These are phyloP conservation scores for Tretioscincus oriximinensis DNA, from an alignment of 2,113 vertebrate genomes.

Conservation along the genomic window DNA sequence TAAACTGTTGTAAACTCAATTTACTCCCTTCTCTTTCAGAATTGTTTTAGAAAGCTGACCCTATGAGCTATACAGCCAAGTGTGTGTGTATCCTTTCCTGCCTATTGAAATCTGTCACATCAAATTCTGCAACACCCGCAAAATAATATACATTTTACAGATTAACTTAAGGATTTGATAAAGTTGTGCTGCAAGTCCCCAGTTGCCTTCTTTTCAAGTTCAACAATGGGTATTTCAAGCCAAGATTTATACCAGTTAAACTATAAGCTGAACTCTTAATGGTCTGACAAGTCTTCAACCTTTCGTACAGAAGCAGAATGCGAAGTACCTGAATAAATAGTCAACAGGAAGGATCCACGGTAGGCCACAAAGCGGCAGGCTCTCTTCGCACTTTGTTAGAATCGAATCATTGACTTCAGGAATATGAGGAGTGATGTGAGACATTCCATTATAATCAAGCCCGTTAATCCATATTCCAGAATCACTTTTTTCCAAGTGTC, in stretches of 20 bases:
- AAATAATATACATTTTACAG: background rate
- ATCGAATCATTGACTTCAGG: slow-evolving; percentile 91
- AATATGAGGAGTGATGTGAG: slow-evolving; percentile 84
- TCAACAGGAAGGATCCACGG: slow-evolving; percentile 95
- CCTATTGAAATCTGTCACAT: background rate
- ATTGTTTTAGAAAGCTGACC: background rate
- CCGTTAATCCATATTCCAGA: slow-evolving; percentile 97
- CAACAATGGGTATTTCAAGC: too few relatives aligned
- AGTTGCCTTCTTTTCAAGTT: too few relatives aligned
- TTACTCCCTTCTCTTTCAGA: too few relatives aligned
- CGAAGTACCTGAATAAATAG: slow-evolving; percentile 87
- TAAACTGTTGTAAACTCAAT: too few relatives aligned
- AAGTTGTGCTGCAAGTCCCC: background rate
- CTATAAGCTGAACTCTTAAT: background rate
- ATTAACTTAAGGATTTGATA: background rate
- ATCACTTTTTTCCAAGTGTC: slow-evolving; percentile 83
- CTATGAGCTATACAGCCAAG: background rate
- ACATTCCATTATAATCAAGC: slow-evolving; percentile 90
- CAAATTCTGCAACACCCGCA: background rate
- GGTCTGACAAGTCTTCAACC: background rate
- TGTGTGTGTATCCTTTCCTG: background rate
- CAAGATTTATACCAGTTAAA: background rate
- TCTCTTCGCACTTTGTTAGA: slow-evolving; percentile 79
- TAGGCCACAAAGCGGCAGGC: slow-evolving; percentile 89
- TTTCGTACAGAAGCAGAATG: background rate